These are phyloP conservation scores for Tapirus indicus DNA, from an alignment of 2,797 vertebrate species.

Conservation along the genomic window DNA sequence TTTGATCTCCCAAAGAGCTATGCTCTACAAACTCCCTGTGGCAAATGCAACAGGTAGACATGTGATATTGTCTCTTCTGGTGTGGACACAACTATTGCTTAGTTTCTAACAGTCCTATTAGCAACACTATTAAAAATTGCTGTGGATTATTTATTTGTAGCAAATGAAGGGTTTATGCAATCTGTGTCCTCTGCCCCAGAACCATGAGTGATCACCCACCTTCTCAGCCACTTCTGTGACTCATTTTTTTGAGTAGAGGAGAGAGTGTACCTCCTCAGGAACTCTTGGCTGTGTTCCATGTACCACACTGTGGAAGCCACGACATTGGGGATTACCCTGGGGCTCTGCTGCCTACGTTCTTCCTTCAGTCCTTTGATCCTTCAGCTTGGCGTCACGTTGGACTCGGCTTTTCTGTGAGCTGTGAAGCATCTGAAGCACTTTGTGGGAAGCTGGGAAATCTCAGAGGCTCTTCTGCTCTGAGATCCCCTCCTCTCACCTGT, in stretches of 20 bases:
- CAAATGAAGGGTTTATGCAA: background rate
- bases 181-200: background rate
- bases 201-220: background rate
- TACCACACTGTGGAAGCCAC: background rate
- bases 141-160: slow-evolving; percentile 35
- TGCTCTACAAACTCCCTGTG: background rate
- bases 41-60: background rate
- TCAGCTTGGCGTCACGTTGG: background rate
- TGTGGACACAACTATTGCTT: background rate
- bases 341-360: background rate
- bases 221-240: background rate
- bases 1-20: background rate
- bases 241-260: too few relatives aligned
- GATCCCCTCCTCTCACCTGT: background rate
- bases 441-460: background rate
- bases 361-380: background rate
- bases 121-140: background rate
- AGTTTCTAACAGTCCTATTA: background rate
- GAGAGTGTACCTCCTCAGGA: background rate
- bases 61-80: background rate
- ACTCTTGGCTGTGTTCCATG: background rate
- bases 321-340: too few relatives aligned
- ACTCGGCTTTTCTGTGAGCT: background rate
- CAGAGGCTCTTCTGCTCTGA: background rate
- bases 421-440: background rate